Conservation (phyloP, 2,113 vertebrate genomes). For the Dendrocopos noguchii region DNA sequence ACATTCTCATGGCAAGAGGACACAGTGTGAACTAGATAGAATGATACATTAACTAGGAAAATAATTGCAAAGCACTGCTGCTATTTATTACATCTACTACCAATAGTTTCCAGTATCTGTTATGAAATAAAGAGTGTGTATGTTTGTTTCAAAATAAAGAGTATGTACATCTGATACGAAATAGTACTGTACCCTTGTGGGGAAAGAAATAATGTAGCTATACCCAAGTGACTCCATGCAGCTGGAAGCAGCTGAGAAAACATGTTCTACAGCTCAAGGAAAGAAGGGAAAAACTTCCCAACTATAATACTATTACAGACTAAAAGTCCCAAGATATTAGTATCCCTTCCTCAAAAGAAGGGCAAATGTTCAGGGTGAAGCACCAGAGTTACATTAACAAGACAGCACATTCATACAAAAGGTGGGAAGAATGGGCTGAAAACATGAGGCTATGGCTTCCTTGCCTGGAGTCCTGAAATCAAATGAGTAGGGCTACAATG, state of each 20-base stretch:
- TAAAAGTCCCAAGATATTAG: neutral
- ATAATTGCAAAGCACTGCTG: no score
- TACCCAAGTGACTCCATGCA: neutral
- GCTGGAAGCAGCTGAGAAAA: neutral
- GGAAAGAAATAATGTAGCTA: neutral
- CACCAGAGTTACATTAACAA: neutral
- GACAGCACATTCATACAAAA: neutral
- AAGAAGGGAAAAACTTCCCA: neutral
- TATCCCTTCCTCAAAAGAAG: neutral
- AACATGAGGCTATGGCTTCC: neutral
- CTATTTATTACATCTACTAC: no score
- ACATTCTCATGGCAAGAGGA: no score
- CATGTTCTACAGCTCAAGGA: neutral
- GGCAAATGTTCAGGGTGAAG: neutral
- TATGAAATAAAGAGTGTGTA: no score
- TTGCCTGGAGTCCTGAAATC: neutral
- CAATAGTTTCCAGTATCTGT: no score
- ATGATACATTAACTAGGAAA: no score
- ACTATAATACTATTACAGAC: neutral
- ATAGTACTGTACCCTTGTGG: fast-evolving
- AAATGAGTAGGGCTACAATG: neutral
- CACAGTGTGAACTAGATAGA: no score
- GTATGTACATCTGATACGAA: no score
- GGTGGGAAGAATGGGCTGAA: neutral
- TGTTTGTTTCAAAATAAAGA: no score